Percentiles rank a stretch among this genome's conserved stretches.
Conservation (phyloP, 1,140 invertebrate species). For the Bradynema listronoti region DNA sequence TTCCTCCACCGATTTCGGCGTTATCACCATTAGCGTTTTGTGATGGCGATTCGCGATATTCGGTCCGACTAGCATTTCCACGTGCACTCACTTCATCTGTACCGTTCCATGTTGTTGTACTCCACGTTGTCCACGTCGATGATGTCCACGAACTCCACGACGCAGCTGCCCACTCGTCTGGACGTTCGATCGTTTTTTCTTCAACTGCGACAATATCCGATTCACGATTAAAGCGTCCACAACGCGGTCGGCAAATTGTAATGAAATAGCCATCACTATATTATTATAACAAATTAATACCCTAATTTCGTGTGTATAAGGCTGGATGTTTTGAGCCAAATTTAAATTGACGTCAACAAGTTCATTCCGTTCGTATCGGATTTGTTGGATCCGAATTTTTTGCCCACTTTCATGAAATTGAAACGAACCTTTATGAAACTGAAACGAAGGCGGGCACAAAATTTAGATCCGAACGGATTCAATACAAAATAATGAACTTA, state of each 20-base stretch:
- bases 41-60: conserved; percentile 12
- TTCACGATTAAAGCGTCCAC: conserved; percentile 43
- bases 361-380: no score
- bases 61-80: conserved; percentile 10
- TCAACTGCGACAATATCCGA: conserved; percentile 31
- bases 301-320: conserved; percentile 4
- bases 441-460: no score
- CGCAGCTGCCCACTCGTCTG: conserved; percentile 48
- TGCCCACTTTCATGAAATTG: no score
- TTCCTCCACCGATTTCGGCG: conserved; percentile 17
- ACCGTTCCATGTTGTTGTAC: conserved; percentile 31
- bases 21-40: conserved; percentile 8
- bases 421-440: no score
- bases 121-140: conserved; percentile 41
- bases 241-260: conserved; percentile 56
- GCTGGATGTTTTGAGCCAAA: no score
- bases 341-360: no score
- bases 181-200: conserved; percentile 24
- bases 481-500: conserved; percentile 7
- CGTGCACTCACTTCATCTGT: conserved; percentile 23
- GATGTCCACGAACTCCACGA: conserved; percentile 51
- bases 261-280: conserved; percentile 55
- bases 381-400: no score
- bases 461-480: conserved; percentile 1
- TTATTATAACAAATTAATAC: conserved; percentile 10